Conservation (phyloP, 2,113 vertebrate genomes). For the Burhinus oedicnemus region DNA sequence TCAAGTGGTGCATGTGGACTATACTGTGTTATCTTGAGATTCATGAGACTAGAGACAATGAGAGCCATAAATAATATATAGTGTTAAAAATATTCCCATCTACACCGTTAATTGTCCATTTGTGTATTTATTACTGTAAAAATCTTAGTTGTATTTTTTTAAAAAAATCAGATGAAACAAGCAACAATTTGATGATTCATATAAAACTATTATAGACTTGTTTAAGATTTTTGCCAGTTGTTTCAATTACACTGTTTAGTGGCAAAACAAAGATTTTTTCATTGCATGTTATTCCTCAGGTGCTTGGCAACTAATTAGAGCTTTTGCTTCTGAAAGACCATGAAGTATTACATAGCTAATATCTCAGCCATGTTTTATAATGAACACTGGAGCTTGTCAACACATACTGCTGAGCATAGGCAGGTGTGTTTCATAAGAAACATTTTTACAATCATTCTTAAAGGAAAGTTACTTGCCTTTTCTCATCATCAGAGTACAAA, state of each 20-base stretch:
- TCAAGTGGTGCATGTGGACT: not conserved
- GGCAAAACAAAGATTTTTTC: not conserved
- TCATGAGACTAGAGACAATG: not conserved
- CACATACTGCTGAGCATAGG: not conserved
- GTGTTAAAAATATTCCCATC: not conserved
- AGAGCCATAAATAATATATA: not conserved
- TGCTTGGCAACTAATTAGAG: not conserved
- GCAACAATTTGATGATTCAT: not conserved
- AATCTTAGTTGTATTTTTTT: not conserved
- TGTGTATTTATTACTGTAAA: not conserved
- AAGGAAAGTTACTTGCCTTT: not conserved
- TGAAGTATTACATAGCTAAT: not conserved
- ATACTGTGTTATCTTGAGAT: not conserved
- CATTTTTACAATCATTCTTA: not conserved
- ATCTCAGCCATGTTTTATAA: not conserved
- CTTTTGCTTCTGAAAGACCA: not conserved
- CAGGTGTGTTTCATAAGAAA: not conserved
- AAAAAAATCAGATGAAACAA: not conserved
- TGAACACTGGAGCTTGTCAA: not conserved
- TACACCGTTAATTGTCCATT: not conserved
- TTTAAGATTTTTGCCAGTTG: not conserved
- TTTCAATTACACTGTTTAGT: not conserved
- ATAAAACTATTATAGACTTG: not conserved
- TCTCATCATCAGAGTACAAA: not conserved
- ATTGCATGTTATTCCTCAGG: not conserved